Percentiles rank a stretch among this genome's conserved stretches.
Evolutionary conservation across 2,113 vertebrate genomes (phyloP).

Genomic region (Dicrurus megarhynchus): DNA sequence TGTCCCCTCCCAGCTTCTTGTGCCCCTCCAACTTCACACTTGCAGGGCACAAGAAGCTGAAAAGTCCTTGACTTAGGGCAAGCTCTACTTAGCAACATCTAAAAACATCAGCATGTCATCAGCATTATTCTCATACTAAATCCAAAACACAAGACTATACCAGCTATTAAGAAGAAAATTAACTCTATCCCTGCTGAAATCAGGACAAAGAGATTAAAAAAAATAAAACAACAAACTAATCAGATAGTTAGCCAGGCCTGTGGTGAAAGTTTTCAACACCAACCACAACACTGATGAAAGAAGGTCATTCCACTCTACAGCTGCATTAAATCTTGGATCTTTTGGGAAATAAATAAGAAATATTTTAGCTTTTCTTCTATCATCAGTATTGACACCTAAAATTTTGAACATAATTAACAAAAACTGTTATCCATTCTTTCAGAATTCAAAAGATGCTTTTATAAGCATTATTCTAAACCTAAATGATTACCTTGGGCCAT

Average conservation of each 20-base stretch:
- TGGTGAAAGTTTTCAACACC: not conserved
- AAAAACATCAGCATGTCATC: not conserved
- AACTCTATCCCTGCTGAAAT: not conserved
- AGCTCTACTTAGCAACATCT: not conserved
- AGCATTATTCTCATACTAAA: not conserved
- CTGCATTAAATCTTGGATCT: not conserved
- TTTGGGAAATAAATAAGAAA: not conserved
- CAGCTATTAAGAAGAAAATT: not conserved
- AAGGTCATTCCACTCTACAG: not conserved
- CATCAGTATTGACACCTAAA: not conserved
- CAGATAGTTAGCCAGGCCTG: not conserved
- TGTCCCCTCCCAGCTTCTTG: not conserved
- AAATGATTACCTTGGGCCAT: not conserved
- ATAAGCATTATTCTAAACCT: not conserved
- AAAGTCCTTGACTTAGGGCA: not conserved
- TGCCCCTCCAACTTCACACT: not conserved
- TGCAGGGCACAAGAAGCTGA: not conserved
- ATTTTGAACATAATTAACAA: not conserved
- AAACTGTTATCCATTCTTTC: not conserved
- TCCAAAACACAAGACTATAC: not conserved
- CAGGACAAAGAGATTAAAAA: not conserved
- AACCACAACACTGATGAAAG: not conserved
- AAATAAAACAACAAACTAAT: not conserved
- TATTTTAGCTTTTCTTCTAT: not conserved
- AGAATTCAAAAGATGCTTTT: not conserved